Evolutionary conservation across 2,888 invertebrate genomes (phyloP), one percentile per base, ranked within the genome.

Genomic region (Tenthredo distinguenda): DNA sequence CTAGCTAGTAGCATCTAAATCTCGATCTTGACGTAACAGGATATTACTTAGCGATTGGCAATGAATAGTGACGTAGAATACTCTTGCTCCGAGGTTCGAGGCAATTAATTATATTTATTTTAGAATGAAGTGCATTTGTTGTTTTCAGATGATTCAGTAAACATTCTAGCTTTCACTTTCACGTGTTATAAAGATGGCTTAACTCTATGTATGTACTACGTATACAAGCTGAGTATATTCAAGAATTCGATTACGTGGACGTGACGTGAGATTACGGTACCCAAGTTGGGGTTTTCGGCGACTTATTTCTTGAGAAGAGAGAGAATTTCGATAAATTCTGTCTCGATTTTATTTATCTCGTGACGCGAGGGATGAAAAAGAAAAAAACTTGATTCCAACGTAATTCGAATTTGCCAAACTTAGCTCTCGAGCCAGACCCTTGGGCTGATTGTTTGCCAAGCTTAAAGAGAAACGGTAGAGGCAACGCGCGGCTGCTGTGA

Each of bases 1-100:
- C 85, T 43, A 55, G 40, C 82, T 43, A 55, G 71, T 81, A 55
- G 83, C 83, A 68, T 71, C 83, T 31, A 47, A 83, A 83, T 84
- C 74, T 50, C 71, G 85, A 79, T 37, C 43, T 82, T 82, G 68
- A 85, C 85, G 85, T 71, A 85, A 85, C 85, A 85, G 82, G 82
- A 85, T 85, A 79, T 81, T 40, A 40, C 21, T 31, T 9, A 55
- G 37, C 84, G 37, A 76, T 50, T 47, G 10, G 18, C 34, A 31
- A 47, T 84, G 43, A 34, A n/a, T 7, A n/a, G 31, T 72, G 37
- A 71, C 71, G 68, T 31, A 18, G 2, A 10, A 34, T 34, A 68
- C 34, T 68, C 18, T 15, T 34, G 68, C 34, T 34, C 34, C 43
- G 43, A 40, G 9, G 37, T 65, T 40, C 5, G 6, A 26, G 26